These are phyloP conservation scores for Octodonta nipae DNA, from an alignment of 2,888 invertebrate species.

Conservation along the genomic window DNA sequence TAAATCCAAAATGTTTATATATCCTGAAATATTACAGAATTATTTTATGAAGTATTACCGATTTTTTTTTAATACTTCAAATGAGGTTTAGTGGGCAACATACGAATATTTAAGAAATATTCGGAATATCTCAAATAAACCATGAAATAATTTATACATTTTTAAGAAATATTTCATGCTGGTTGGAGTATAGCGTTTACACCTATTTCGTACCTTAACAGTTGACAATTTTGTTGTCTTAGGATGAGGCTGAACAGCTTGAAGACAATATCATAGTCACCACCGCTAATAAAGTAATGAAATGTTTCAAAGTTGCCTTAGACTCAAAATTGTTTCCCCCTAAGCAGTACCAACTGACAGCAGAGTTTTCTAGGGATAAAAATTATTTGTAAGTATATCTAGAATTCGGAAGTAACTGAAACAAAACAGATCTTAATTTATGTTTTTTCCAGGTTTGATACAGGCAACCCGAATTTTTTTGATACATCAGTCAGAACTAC, in stretches of 20 bases:
- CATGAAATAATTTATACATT: no score
- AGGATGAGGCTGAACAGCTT: slow-evolving; percentile 19
- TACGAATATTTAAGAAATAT: no score
- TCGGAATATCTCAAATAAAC: no score
- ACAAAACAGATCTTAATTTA: not conserved
- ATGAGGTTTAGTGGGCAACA: no score
- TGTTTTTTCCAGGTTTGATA: slow-evolving; percentile 44
- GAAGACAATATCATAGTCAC: slow-evolving; percentile 18
- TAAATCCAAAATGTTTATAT: no score
- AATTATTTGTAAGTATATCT: slow-evolving; percentile 51
- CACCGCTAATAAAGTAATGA: slow-evolving; percentile 34
- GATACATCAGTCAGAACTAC: slow-evolving; percentile 49
- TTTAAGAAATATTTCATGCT: not conserved
- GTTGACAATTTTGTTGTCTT: slow-evolving; percentile 6
- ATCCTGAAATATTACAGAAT: no score
- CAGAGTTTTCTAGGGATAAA: slow-evolving; percentile 57
- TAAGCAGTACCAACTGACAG: slow-evolving; percentile 48
- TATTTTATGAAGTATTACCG: no score
- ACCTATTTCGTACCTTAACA: no score
- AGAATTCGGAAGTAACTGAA: not conserved
- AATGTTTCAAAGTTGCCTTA: slow-evolving; percentile 41
- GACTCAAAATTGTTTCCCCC: slow-evolving; percentile 49
- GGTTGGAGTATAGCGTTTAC: no score
- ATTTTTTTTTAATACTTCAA: no score
- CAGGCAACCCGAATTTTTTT: slow-evolving; percentile 53